These are phyloP conservation scores for Avahi laniger DNA, from an alignment of 2,797 vertebrate genomes.

Conservation along the genomic window DNA sequence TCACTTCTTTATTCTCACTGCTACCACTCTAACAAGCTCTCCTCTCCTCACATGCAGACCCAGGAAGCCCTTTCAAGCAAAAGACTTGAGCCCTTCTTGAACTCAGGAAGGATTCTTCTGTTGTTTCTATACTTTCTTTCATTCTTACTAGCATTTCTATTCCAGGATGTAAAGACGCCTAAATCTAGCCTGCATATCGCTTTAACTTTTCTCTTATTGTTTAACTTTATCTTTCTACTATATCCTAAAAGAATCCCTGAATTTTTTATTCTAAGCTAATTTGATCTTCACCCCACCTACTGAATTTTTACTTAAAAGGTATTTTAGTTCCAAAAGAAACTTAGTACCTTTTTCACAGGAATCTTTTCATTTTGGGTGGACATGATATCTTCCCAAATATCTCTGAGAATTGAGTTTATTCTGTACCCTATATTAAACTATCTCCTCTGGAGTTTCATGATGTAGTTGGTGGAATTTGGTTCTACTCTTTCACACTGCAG, in stretches of 20 bases:
- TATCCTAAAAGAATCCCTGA: constrained; percentile 8
- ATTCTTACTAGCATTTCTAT: constrained; percentile 18
- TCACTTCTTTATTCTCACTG: not conserved
- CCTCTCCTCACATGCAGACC: not conserved
- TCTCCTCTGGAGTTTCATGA: constrained; percentile 37
- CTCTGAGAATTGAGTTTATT: constrained; percentile 25
- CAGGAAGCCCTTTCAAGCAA: not conserved
- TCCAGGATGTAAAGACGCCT: not conserved
- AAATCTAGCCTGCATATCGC: not conserved
- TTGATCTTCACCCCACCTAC: not conserved
- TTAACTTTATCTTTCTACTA: constrained; percentile 38
- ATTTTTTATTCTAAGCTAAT: constrained; percentile 11
- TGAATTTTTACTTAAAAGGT: constrained; percentile 25
- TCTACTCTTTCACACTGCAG: not conserved
- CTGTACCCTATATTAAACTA: not conserved
- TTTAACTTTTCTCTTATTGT: constrained; percentile 30
- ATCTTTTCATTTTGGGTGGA: not conserved
- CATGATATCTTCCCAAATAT: not conserved
- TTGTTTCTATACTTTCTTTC: constrained; percentile 2
- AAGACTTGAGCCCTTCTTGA: not conserved
- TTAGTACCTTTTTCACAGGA: not conserved
- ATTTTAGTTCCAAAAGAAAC: constrained; percentile 38
- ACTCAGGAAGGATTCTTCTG: not conserved
- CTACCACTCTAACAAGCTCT: constrained; percentile 1
- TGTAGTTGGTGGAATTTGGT: not conserved